Percentiles rank a stretch among this genome's conserved stretches.
Evolutionary conservation across 1,140 invertebrate species (phyloP).

Genomic region (Fopius arisanus): DNA sequence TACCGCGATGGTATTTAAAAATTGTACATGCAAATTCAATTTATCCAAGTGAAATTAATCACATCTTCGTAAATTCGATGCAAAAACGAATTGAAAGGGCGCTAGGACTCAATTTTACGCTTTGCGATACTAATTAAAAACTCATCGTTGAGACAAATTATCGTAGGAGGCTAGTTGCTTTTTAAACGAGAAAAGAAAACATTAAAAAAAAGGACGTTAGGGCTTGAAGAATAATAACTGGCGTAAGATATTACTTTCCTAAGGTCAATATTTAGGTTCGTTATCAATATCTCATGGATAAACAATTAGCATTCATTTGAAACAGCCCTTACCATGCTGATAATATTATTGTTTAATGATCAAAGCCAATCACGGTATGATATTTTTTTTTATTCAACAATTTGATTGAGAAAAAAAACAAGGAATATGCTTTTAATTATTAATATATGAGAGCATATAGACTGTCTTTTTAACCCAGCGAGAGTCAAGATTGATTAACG

Average conservation of each 20-base stretch:
- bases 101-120: not conserved
- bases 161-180: conserved; percentile 1
- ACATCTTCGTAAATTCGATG: not conserved
- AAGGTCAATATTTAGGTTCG: conserved; percentile 12
- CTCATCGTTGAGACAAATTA: not conserved
- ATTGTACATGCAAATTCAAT: not conserved
- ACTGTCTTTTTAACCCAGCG: conserved; percentile 55
- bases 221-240: not conserved
- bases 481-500: conserved; percentile 55
- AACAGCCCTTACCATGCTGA: not conserved
- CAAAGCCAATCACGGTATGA: not conserved
- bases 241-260: not conserved
- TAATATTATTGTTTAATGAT: conserved; percentile 6
- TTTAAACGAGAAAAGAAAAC: not conserved
- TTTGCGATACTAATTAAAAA: not conserved
- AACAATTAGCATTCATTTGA: not conserved
- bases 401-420: not conserved
- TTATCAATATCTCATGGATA: conserved; percentile 9
- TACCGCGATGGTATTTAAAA: conserved; percentile 12
- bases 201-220: not conserved
- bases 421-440: conserved; percentile 49
- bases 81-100: not conserved
- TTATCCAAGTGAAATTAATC: not conserved
- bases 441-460: conserved; percentile 56
- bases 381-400: not conserved